Conservation (phyloP, 2,888 invertebrate species). For the Griposia aprilina region DNA sequence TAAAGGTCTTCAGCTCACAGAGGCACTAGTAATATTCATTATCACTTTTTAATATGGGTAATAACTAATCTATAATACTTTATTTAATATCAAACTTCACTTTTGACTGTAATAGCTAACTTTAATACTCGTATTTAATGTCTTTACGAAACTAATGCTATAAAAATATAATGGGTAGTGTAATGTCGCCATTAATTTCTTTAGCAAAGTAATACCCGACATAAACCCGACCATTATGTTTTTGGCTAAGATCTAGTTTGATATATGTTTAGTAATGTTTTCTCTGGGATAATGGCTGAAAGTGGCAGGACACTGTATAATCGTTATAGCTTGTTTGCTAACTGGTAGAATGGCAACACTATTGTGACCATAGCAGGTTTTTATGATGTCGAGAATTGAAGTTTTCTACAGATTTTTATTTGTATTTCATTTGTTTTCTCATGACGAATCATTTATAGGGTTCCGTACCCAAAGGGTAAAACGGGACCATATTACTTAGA, state of each 20-base stretch:
- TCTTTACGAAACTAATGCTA: conserved; percentile 53
- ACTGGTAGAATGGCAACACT: neutral
- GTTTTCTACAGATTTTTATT: neutral
- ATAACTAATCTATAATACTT: neutral
- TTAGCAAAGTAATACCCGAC: conserved; percentile 52
- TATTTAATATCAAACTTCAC: conserved; percentile 25
- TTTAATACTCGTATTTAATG: conserved; percentile 51
- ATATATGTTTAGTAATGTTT: conserved; percentile 47
- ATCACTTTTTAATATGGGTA: conserved; percentile 26
- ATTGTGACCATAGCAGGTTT: neutral
- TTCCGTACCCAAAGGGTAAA: no score
- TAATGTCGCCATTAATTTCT: conserved; percentile 61
- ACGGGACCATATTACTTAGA: no score
- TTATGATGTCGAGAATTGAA: neutral
- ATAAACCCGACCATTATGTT: conserved; percentile 59
- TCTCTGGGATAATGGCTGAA: conserved; percentile 23
- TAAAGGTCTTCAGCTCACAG: no score
- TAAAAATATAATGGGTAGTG: conserved; percentile 62
- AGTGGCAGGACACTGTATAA: conserved; percentile 18
- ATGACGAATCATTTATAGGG: no score
- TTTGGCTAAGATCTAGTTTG: conserved; percentile 48
- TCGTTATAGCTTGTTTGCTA: conserved; percentile 14
- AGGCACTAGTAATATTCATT: neutral
- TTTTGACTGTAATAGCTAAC: conserved; percentile 31
- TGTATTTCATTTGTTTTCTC: neutral